These are phyloP conservation scores for Chrysina gloriosa DNA, from an alignment of 2,888 invertebrate species.

Conservation along the genomic window DNA sequence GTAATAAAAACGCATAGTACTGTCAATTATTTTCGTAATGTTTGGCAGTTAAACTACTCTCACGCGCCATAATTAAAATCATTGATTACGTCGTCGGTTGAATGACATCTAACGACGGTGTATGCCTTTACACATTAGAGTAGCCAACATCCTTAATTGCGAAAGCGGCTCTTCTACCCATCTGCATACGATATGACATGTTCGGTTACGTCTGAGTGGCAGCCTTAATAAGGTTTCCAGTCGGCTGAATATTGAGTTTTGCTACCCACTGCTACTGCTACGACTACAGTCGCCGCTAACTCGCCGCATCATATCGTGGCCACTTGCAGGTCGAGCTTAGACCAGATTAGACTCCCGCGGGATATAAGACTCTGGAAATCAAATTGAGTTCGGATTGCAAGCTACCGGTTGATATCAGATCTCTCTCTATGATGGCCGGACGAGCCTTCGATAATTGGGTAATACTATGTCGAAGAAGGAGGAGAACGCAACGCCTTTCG, in stretches of 20 bases:
- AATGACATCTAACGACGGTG: constrained; percentile 37
- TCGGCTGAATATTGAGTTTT: constrained; percentile 66
- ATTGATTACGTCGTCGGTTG: constrained; percentile 24
- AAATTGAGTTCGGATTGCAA: constrained; percentile 66
- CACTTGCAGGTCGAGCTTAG: constrained; percentile 65
- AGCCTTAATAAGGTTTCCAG: constrained; percentile 67
- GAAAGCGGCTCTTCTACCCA: constrained; percentile 54
- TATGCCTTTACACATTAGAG: constrained; percentile 50
- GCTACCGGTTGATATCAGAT: constrained; percentile 59
- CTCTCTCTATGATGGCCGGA: constrained; percentile 52
- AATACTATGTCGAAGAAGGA: constrained; percentile 34
- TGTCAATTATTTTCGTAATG: constrained; percentile 15
- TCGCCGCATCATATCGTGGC: constrained; percentile 62
- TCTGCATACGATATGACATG: constrained; percentile 60
- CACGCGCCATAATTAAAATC: constrained; percentile 27
- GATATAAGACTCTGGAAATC: constrained; percentile 63
- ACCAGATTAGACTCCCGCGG: constrained; percentile 64
- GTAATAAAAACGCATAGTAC: background rate
- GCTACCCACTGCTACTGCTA: constrained; percentile 47
- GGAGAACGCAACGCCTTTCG: constrained; percentile 29
- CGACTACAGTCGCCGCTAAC: constrained; percentile 49
- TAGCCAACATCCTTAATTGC: constrained; percentile 56
- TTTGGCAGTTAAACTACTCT: constrained; percentile 23
- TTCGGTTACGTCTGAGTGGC: constrained; percentile 63
- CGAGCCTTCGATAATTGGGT: constrained; percentile 57